These are phyloP conservation scores for Rhagophthalmus giganteus DNA, from an alignment of 2,888 invertebrate genomes.

Conservation along the genomic window DNA sequence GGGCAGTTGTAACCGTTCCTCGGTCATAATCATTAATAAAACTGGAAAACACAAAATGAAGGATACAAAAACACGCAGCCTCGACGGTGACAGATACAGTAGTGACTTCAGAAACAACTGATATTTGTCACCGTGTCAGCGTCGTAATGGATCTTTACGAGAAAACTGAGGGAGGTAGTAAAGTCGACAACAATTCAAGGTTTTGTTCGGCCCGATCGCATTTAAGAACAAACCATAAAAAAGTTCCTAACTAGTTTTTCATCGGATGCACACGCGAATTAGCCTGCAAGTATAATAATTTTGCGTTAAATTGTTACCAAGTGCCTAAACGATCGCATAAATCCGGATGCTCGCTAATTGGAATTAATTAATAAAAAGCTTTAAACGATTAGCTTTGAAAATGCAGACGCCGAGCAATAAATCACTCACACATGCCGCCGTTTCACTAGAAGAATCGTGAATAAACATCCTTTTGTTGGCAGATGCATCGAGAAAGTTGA, in stretches of 20 bases:
- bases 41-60: conserved; percentile 37
- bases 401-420: conserved; percentile 19
- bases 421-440: conserved; percentile 23
- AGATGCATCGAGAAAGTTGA: conserved; percentile 4
- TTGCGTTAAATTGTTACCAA: not conserved
- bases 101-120: conserved; percentile 41
- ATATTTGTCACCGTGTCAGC: conserved; percentile 44
- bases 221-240: conserved; percentile 7
- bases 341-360: conserved; percentile 1
- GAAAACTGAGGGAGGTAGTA: conserved; percentile 11
- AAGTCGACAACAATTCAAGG: conserved; percentile 13
- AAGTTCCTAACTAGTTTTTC: not conserved
- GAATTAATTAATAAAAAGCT: conserved; percentile 10
- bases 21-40: conserved; percentile 27
- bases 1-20: conserved; percentile 8
- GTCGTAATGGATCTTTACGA: conserved; percentile 39
- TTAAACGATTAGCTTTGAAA: conserved; percentile 14
- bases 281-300: conserved; percentile 1
- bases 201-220: conserved; percentile 14
- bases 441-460: conserved; percentile 20
- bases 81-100: conserved; percentile 40
- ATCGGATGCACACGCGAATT: not conserved
- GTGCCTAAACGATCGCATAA: not conserved
- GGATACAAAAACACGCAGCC: conserved; percentile 32
- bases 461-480: conserved; percentile 26